Evolutionary conservation across 2,888 invertebrate species (phyloP).

Genomic region (Lampropteryx suffumata): DNA sequence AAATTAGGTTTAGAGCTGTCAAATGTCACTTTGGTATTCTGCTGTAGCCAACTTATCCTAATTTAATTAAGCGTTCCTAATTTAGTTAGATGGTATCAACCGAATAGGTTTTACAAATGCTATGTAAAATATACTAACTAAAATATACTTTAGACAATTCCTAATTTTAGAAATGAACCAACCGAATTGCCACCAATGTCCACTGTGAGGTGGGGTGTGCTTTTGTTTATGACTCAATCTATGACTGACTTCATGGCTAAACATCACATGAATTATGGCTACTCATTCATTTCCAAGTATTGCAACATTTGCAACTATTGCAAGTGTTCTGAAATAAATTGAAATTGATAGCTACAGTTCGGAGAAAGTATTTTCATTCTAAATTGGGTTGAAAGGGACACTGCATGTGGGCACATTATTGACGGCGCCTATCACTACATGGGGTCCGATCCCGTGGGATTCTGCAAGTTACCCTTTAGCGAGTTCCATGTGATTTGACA

Average conservation of each 20-base stretch:
- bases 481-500: constrained; percentile 15
- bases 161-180: no score
- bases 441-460: constrained; percentile 79
- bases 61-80: no score
- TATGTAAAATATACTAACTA: no score
- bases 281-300: constrained; percentile 15
- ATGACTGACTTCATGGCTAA: constrained; percentile 7
- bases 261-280: constrained; percentile 14
- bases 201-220: no score
- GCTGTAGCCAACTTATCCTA: no score
- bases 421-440: constrained; percentile 68
- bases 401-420: constrained; percentile 77
- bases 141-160: no score
- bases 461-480: constrained; percentile 60
- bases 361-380: constrained; percentile 29
- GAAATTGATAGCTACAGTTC: constrained; percentile 27
- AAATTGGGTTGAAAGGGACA: constrained; percentile 63
- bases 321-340: constrained; percentile 24
- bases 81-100: no score
- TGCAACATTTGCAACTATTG: constrained; percentile 18
- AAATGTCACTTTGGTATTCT: no score
- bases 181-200: no score
- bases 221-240: constrained; percentile 19
- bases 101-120: no score
- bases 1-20: no score